Evolutionary conservation across 2,113 vertebrate species (phyloP), one percentile per base, ranked within the genome.

Genomic region (Hyperopisus bebe): DNA sequence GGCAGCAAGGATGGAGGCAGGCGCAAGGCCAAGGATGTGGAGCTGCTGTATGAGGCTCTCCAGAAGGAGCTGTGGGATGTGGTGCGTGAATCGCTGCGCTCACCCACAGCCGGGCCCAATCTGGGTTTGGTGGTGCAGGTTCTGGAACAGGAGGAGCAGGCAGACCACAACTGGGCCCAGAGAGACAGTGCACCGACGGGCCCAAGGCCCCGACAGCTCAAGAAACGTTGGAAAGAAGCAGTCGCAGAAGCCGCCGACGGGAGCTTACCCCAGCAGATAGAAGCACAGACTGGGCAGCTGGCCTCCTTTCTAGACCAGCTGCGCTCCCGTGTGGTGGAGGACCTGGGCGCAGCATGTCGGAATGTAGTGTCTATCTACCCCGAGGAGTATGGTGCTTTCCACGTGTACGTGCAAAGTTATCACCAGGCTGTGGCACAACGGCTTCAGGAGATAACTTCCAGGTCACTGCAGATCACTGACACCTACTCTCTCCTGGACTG

Each of bases 401-500:
- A 94, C 21, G 95, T 98, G 80, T 98, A 98, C 8, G 94, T 97
- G 15, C 94, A 96, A 10, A 97, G 97, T 87, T 99, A 98, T 93
- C 98, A 98, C 91, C 92, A 93, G 83, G 97, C 96, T 0, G 93
- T 98, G 62, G 95, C 97, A 0, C 93, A 92, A 55, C 95, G 95
- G 87, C 92, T 98, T 88, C 92, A 90, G 1, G 88, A 89, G 5
- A 93, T 97, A 11, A 94, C 96, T 0, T 95, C 94, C 91, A 91
- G 92, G 0, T 94, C 95, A 44, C 94, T 98, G 77, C 92, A 94
- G 17, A 96, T 97, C 89, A 92, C 94, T 0, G 97, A 99, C 83
- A 96, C 97, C 89, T 98, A 98, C 94, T 96, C 96, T 0, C 95
- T 98, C 86, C 94, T 99, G 39, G 97, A 98, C 90, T 99, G 97